phyloP scores from a whole-genome alignment of 2,888 invertebrate genomes.

The Scaptomyza polygonia region DNA sequence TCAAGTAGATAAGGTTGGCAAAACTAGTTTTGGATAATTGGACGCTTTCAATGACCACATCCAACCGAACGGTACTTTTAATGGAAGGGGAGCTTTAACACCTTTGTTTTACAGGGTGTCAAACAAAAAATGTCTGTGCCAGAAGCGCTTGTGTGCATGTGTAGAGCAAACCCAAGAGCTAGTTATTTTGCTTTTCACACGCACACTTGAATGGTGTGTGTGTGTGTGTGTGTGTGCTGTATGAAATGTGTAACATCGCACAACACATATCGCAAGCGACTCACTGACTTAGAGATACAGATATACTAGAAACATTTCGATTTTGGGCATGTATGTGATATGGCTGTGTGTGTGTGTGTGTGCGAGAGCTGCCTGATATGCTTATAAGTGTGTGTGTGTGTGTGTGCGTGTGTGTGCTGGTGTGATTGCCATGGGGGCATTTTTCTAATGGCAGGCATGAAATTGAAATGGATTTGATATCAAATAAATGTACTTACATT shows the following conservation, averaged over 20 bases:
- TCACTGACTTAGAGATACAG: conserved; percentile 48
- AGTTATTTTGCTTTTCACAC: conserved; percentile 36
- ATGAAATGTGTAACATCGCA: conserved; percentile 72
- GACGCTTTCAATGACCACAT: not conserved
- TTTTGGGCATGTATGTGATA: conserved; percentile 41
- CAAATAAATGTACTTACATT: conserved; percentile 59
- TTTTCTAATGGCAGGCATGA: conserved; percentile 63
- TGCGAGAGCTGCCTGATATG: conserved; percentile 52
- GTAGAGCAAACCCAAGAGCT: conserved; percentile 33
- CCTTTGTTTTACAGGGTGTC: conserved; percentile 11
- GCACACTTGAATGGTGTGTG: conserved; percentile 30
- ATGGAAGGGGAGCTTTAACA: not conserved
- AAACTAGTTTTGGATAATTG: not conserved
- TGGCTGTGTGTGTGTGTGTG: conserved; percentile 14
- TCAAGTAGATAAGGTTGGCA: not conserved
- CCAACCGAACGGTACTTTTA: not conserved
- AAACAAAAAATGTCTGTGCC: conserved; percentile 55
- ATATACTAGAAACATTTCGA: conserved; percentile 51
- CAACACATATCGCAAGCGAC: conserved; percentile 44
- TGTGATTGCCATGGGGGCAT: conserved; percentile 58
- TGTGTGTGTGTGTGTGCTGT: conserved; percentile 48
- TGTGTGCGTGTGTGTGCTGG: conserved; percentile 23
- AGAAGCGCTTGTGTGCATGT: conserved; percentile 32
- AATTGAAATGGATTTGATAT: conserved; percentile 72
- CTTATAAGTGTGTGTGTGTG: conserved; percentile 22